These are phyloP conservation scores for Aplodontia rufa DNA, from an alignment of 2,113 vertebrate genomes.

Conservation along the genomic window DNA sequence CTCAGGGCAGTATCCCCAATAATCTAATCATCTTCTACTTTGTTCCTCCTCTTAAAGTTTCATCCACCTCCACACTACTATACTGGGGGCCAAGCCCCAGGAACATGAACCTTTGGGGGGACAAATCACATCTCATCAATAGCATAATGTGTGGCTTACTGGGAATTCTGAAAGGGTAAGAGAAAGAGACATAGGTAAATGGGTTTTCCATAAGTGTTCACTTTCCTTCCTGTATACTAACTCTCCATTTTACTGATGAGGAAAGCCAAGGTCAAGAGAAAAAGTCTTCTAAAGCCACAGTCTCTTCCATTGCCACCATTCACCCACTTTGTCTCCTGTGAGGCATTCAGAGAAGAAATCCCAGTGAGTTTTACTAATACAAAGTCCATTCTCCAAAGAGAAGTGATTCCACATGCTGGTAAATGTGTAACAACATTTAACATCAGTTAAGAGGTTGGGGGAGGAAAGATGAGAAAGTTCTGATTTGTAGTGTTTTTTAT, in stretches of 20 bases:
- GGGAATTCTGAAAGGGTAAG: not conserved
- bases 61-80: not conserved
- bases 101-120: not conserved
- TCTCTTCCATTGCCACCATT: not conserved
- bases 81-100: not conserved
- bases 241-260: not conserved
- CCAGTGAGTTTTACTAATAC: not conserved
- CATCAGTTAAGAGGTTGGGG: not conserved
- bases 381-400: not conserved
- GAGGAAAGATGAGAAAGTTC: not conserved
- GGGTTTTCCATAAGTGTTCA: not conserved
- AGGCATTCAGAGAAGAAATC: not conserved
- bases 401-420: not conserved
- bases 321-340: not conserved
- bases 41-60: not conserved
- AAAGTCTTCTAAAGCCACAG: not conserved
- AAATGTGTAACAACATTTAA: slow-evolving; percentile 37
- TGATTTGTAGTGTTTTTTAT: not conserved
- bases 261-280: slow-evolving; percentile 13
- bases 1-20: not conserved
- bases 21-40: not conserved
- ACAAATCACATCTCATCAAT: not conserved
- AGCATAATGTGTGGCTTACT: not conserved
- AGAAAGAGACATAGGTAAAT: not conserved
- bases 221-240: slow-evolving; percentile 23